Base-by-base conservation (phyloP, 2,888 invertebrate genomes). In the Brachyptera putata region DNA sequence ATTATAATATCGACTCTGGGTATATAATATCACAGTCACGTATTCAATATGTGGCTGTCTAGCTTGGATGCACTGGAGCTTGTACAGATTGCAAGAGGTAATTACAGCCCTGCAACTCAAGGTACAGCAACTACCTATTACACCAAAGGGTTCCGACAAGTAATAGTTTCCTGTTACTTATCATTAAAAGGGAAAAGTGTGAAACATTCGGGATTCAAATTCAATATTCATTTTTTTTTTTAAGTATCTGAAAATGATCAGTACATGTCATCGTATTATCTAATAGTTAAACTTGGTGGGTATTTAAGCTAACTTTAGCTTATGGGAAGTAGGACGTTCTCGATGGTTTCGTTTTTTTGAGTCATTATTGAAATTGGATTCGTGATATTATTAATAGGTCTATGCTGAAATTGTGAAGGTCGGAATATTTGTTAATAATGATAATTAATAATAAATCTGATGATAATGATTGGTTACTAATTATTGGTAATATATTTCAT, bases 211-310 rank as follows among this genome's bases (percentile, higher is more conserved):
- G n/a, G n/a, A n/a, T n/a, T n/a, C n/a, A n/a, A n/a, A n/a, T n/a
- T n/a, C n/a, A n/a, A n/a, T n/a, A n/a, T n/a, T n/a, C n/a, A n/a
- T 46, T 41, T 41, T 41, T 41, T 41, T 3, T 41, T 41, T 41
- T 41, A 3, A 41, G 21, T 41, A 14, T 41, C 2, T 14, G 41
- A 18, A 16, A 41, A 41, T 18, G 41, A 41, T 41, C 41, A 41
- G 21, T 41, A 18, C 41, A 16, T 41, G 41, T 41, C 41, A 41
- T 16, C 41, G 11, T n/a, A n/a, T n/a, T n/a, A n/a, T n/a, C n/a
- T n/a, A n/a, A n/a, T n/a, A n/a, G n/a, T n/a, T n/a, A n/a, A n/a
- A n/a, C n/a, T n/a, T n/a, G n/a, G n/a, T n/a, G n/a, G n/a, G n/a
- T n/a, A n/a, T n/a, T n/a, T n/a, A n/a, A n/a, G n/a, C n/a, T n/a